Base-by-base conservation (phyloP, 2,797 vertebrate species). In the Silurus aristotelis region DNA sequence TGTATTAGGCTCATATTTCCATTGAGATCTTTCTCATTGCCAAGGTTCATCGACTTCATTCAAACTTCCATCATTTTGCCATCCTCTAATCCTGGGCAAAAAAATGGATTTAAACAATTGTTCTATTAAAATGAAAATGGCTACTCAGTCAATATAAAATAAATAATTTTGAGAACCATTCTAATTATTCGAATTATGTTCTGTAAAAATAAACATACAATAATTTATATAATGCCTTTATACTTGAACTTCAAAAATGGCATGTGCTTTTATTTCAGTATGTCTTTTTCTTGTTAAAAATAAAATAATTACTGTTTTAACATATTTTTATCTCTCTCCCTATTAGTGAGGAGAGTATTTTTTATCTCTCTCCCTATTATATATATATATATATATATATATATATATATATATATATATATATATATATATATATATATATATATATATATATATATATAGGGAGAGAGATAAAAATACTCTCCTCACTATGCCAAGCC, bases 11-110 rank as follows among this genome's bases (percentile, higher is more conserved):
- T 75, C 68, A 20, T 67, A 70, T 25, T 78, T 55, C 67, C 77
- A 75, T 80, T 87, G 68, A 83, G 56, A 43, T 31, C 20, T 66
- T 61, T 73, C 48, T 58, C n/a, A 67, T 46, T 68, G 71, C 80
- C 71, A 70, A 76, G 38, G 22, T 66, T 55, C 6, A 22, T 52
- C 55, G 77, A 61, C 63, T 70, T 43, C 38, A 85, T 85, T 82
- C 72, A 78, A 77, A 78, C 71, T n/a, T 46, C 22, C 3, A 71
- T 8, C 31, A 60, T 52, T 52, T 1, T 52, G 10, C 67, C 48
- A 15, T 55, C 72, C 60, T 72, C 12, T 13, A 9, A 80, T 17
- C 15, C 61, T 38, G 58, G 38, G 55, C 17, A 68, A 63, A 27
- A 52, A 15, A 17, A 58, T 31, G 66, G 6, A 27, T 38, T 52